phyloP scores from a whole-genome alignment of 2,797 vertebrate genomes.

The Mallotus villosus region DNA sequence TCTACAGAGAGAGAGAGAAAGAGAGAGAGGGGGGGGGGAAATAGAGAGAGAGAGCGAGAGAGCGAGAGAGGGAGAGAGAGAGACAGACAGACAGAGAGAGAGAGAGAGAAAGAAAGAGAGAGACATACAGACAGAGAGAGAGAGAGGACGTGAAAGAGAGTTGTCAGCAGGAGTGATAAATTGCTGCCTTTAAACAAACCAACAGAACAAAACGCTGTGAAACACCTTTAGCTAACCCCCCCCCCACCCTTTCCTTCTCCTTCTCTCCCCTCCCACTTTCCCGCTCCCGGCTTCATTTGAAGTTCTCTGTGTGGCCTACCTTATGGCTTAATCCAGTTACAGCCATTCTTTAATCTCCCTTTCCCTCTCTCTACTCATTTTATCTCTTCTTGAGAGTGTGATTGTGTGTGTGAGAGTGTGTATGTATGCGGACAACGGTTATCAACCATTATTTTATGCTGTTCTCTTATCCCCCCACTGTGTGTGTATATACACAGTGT shows the following conservation, averaged over 20 bases:
- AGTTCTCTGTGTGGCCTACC: constrained; percentile 7
- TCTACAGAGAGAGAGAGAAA: neutral
- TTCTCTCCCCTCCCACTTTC: neutral
- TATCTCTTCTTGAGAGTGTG: neutral
- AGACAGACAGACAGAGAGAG: too few species aligned
- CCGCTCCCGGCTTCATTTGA: neutral
- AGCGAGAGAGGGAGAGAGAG: too few species aligned
- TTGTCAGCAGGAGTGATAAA: constrained; percentile 23
- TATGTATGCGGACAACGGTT: neutral
- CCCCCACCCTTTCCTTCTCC: neutral
- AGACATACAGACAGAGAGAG: too few species aligned
- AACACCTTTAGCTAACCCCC: constrained; percentile 8
- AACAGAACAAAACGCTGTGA: constrained; percentile 14
- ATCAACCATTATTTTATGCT: too few species aligned
- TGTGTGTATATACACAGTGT: too few species aligned
- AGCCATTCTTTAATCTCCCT: neutral
- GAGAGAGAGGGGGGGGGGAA: too few species aligned
- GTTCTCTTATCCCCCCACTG: too few species aligned
- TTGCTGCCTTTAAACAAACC: constrained; percentile 31
- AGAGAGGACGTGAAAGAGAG: neutral
- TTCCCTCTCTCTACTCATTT: neutral
- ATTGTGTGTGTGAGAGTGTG: neutral
- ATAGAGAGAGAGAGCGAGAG: too few species aligned
- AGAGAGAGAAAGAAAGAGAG: too few species aligned
- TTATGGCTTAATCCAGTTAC: neutral